A percentile compares a stretch with the other conserved stretches of the same genome.
phyloP scores from a whole-genome alignment of 2,797 vertebrate species.

The Ctenosaura bakeri region DNA sequence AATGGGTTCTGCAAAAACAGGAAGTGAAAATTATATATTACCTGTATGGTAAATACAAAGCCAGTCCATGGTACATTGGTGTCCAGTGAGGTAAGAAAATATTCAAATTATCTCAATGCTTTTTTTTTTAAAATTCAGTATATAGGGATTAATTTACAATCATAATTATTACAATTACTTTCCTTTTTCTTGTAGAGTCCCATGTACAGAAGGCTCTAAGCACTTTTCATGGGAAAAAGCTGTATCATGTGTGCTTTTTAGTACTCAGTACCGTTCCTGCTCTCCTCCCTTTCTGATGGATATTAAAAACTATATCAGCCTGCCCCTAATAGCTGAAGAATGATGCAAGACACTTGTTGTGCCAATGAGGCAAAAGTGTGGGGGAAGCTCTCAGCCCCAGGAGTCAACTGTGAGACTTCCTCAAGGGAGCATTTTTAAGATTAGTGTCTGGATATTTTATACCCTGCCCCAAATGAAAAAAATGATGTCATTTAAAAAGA shows the following conservation, averaged over 20 bases:
- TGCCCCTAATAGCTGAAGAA: constrained; percentile 49
- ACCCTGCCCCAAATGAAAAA: constrained; percentile 22
- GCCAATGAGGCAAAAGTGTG: constrained; percentile 33
- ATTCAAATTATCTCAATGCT: background rate
- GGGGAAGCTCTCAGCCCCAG: constrained; percentile 40
- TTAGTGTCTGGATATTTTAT: background rate
- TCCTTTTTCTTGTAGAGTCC: too few relatives aligned
- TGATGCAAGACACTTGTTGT: constrained; percentile 47
- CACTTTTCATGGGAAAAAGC: background rate
- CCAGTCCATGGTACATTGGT: too few relatives aligned
- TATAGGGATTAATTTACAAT: background rate
- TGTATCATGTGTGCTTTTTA: background rate
- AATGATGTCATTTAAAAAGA: constrained; percentile 36
- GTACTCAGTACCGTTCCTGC: background rate
- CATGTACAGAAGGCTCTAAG: background rate
- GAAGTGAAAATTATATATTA: too few relatives aligned
- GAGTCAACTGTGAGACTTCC: constrained; percentile 56
- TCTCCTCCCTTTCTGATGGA: constrained; percentile 28
- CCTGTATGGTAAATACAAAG: too few relatives aligned
- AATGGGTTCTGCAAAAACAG: too few relatives aligned
- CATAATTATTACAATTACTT: background rate
- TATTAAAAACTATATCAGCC: constrained; percentile 48
- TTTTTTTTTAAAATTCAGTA: background rate
- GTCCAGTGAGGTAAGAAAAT: background rate
- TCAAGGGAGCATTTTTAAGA: background rate